Evolutionary conservation across 2,888 invertebrate genomes (phyloP).

Genomic region (Agriopis leucophaearia): DNA sequence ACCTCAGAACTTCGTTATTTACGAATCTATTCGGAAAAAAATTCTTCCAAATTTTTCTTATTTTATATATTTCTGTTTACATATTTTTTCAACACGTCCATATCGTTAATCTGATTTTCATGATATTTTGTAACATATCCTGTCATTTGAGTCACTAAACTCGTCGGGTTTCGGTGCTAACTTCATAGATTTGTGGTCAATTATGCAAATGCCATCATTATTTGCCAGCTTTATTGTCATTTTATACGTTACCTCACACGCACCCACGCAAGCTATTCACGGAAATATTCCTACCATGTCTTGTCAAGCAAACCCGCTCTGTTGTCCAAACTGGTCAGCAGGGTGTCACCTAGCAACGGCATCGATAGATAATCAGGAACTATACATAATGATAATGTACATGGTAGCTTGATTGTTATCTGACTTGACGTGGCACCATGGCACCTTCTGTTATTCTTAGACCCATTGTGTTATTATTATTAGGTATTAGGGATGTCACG

Average conservation of each 20-base stretch:
- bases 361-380: slow-evolving; percentile 17
- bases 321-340: slow-evolving; percentile 17
- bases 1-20: no score
- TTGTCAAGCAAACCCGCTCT: slow-evolving; percentile 11
- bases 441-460: not conserved
- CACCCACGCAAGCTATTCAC: slow-evolving; percentile 14
- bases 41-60: no score
- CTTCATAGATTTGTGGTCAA: not conserved
- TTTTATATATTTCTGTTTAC: no score
- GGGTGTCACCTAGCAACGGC: slow-evolving; percentile 34
- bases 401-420: not conserved
- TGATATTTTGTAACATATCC: no score
- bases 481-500: not conserved
- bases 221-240: slow-evolving; percentile 8
- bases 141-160: not conserved
- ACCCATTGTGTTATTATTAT: slow-evolving; percentile 11
- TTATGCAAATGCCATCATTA: slow-evolving; percentile 15
- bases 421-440: slow-evolving; percentile 2
- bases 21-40: no score
- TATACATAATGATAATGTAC: slow-evolving; percentile 35
- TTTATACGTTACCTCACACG: slow-evolving; percentile 10
- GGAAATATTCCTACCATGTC: slow-evolving; percentile 7
- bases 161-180: not conserved
- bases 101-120: no score
- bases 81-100: no score